Evolutionary conservation across 2,888 invertebrate genomes (phyloP).

Genomic region (Sinhomidia bicolor): DNA sequence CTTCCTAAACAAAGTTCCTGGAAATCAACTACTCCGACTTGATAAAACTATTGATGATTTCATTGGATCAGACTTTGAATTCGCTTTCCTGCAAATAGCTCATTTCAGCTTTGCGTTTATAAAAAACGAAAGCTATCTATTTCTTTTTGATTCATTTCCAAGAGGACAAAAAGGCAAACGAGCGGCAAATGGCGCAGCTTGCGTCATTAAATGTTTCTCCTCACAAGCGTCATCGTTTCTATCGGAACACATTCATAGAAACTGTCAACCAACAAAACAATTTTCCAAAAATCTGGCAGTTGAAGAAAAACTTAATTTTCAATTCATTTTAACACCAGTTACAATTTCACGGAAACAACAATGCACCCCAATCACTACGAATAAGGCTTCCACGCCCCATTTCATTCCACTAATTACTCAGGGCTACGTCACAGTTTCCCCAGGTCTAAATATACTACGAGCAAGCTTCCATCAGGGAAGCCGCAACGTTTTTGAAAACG

Average conservation of each 20-base stretch:
- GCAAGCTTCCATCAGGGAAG: conserved; percentile 18
- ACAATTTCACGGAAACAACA: no score
- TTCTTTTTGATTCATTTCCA: conserved; percentile 27
- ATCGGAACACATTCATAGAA: neutral
- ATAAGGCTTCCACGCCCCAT: neutral
- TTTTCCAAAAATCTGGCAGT: neutral
- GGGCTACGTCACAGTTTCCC: neutral
- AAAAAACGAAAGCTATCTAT: neutral
- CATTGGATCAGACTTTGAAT: neutral
- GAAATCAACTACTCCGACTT: neutral
- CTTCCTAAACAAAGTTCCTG: neutral
- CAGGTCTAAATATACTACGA: neutral
- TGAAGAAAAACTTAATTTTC: neutral
- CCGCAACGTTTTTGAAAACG: neutral
- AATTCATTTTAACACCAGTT: neutral
- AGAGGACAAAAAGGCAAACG: neutral
- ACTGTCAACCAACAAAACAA: neutral
- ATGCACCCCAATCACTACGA: no score
- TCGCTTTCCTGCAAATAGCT: neutral
- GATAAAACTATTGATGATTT: neutral
- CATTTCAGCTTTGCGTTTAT: neutral
- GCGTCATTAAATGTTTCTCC: neutral
- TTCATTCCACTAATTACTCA: neutral
- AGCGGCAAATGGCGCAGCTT: neutral
- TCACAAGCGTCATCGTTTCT: neutral